Percentiles rank a stretch among this genome's conserved stretches.
Conservation (phyloP, 2,113 vertebrate genomes). For the Irena cyanogastra region DNA sequence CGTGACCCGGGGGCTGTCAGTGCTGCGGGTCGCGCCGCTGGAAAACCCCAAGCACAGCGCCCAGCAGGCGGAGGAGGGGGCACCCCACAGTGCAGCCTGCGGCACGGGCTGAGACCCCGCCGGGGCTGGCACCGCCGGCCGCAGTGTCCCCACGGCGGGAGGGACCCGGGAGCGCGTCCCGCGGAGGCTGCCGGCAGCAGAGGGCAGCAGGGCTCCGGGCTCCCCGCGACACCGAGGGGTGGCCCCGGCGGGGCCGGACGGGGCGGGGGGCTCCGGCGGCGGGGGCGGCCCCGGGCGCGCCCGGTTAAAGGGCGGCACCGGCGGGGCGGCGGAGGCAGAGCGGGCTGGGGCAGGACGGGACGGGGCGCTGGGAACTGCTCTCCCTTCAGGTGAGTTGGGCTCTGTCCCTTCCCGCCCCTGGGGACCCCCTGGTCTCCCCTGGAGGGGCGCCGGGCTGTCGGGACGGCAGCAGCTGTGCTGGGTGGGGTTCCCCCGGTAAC, state of each 20-base stretch:
- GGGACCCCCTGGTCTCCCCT: fast-evolving
- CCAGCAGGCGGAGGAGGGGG: neutral
- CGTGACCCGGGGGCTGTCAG: neutral
- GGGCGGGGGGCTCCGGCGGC: neutral
- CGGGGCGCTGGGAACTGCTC: fast-evolving
- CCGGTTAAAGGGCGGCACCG: neutral
- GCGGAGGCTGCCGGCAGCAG: neutral
- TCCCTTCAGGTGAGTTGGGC: neutral
- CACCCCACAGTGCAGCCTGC: no score
- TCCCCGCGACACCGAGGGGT: neutral
- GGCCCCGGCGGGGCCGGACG: neutral
- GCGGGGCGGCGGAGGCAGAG: neutral
- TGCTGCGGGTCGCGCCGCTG: neutral
- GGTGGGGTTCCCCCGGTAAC: neutral
- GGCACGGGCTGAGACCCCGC: fast-evolving
- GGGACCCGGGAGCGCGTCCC: neutral
- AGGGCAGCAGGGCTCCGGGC: slow-evolving; percentile 25
- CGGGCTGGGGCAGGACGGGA: neutral
- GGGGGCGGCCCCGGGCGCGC: neutral
- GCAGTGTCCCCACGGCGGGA: fast-evolving
- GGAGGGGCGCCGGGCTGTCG: neutral
- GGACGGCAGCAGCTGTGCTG: neutral
- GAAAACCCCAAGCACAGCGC: fast-evolving
- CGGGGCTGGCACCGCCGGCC: fast-evolving
- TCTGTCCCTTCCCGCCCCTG: neutral